Evolutionary conservation across 2,797 vertebrate genomes (phyloP).

Genomic region (Helicolenus hilgendorfi): DNA sequence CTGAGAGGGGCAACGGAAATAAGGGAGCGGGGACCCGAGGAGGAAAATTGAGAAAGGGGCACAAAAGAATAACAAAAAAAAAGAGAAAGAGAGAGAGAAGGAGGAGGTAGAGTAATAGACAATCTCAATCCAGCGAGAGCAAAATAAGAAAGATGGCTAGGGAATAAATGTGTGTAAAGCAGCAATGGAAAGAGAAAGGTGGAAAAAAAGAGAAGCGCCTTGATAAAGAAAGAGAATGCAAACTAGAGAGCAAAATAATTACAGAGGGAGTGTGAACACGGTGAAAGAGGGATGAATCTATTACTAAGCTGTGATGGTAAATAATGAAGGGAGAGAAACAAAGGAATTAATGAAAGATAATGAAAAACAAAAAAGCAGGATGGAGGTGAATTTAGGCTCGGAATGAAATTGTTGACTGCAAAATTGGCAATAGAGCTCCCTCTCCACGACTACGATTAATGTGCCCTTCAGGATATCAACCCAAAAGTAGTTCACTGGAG

Average conservation of each 20-base stretch:
- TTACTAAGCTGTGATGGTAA: slow-evolving; percentile 66
- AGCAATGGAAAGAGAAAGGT: slow-evolving; percentile 17
- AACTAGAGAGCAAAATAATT: slow-evolving; percentile 64
- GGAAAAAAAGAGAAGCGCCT: neutral
- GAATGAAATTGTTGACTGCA: slow-evolving; percentile 50
- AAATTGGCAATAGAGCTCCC: slow-evolving; percentile 17
- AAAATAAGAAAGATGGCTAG: slow-evolving; percentile 44
- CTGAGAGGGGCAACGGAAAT: slow-evolving; percentile 51
- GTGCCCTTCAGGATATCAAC: slow-evolving; percentile 34
- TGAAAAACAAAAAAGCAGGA: slow-evolving; percentile 61
- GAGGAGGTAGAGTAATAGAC: slow-evolving; percentile 29
- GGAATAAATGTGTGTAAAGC: slow-evolving; percentile 29
- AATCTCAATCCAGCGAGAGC: neutral
- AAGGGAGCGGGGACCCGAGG: slow-evolving; percentile 24
- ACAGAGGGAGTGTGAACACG: slow-evolving; percentile 29
- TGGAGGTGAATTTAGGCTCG: slow-evolving; percentile 28
- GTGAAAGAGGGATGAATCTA: slow-evolving; percentile 60
- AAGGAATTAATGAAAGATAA: slow-evolving; percentile 74
- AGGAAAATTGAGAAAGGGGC: slow-evolving; percentile 42
- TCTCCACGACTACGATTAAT: slow-evolving; percentile 40
- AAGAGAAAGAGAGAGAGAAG: neutral
- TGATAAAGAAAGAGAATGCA: slow-evolving; percentile 50
- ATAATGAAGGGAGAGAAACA: slow-evolving; percentile 67
- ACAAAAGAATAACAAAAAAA: slow-evolving; percentile 36
- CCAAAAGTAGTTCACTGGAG: neutral